Evolutionary conservation across 1,140 invertebrate species (phyloP).

Genomic region (Drosophila pandora): DNA sequence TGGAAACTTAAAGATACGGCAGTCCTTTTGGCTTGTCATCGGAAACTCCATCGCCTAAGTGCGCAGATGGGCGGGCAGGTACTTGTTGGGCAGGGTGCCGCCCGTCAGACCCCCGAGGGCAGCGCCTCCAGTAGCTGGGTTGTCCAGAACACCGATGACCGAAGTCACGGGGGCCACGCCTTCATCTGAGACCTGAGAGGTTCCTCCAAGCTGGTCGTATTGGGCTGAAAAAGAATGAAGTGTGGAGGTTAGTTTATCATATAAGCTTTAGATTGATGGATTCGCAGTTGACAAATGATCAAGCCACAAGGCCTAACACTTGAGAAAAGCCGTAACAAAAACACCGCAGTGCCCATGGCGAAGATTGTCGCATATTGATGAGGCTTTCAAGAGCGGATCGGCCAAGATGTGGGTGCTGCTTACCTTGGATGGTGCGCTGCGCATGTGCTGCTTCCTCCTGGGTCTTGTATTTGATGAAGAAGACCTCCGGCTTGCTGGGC

Average conservation of each 20-base stretch:
- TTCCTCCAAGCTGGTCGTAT: conserved; percentile 81
- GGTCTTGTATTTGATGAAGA: conserved; percentile 90
- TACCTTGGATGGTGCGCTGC: conserved; percentile 83
- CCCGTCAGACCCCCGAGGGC: conserved; percentile 10
- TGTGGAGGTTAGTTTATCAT: conserved; percentile 5
- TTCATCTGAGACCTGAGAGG: conserved; percentile 77
- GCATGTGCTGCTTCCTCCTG: conserved; percentile 85
- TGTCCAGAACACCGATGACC: conserved; percentile 73
- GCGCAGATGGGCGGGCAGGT: conserved; percentile 64
- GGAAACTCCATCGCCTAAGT: conserved; percentile 18
- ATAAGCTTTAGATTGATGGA: conserved; percentile 18
- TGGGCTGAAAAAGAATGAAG: conserved; percentile 55
- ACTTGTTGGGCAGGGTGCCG: conserved; percentile 50
- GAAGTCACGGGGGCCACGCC: conserved; percentile 78
- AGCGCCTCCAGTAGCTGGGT: conserved; percentile 16
- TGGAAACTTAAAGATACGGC: conserved; percentile 41
- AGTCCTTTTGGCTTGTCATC: conserved; percentile 35
- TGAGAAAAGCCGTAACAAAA: conserved; percentile 22
- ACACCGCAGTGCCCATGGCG: conserved; percentile 6
- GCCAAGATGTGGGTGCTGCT: conserved; percentile 24
- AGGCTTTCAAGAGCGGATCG: conserved; percentile 10
- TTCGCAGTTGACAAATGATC: conserved; percentile 35
- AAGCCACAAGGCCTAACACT: conserved; percentile 29
- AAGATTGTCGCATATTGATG: conserved; percentile 36
- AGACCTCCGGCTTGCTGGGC: conserved; percentile 90